Base-by-base conservation (phyloP, 2,888 invertebrate species). In the Ophion costatus region DNA sequence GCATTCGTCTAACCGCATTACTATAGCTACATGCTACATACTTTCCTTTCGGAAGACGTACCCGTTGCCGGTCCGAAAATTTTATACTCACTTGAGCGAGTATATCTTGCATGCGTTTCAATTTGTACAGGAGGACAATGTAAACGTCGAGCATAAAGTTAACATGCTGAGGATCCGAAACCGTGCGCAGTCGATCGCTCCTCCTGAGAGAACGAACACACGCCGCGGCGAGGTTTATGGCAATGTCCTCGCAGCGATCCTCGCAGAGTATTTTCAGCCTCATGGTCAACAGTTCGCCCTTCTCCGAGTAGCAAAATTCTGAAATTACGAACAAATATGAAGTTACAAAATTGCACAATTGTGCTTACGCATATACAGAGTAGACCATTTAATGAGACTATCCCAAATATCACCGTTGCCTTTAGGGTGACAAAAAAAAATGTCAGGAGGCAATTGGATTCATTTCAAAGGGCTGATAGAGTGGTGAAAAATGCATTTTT, bases 281-380 rank as follows among this genome's bases (percentile, higher is more conserved):
- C 93, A 95, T 94, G 90, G 95, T 94, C 90, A 96, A 94, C 91
- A 96, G 94, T 88, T 95, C 94, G 67, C 95, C 95, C 83, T 95
- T 95, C 93, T 96, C 96, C 89, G 95, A 94, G 88, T 94, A 94
- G 91, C 96, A 95, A 94, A 96, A 96, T 93, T 94, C 94, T 94
- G 94, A 29, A 38, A 17, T 73, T 59, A 17, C 56, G 20, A 56
- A 22, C 4, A 11, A 66, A 66, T 14, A 10, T 17, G 1, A 61
- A 61, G 24, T 20, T n/a, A 10, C n/a, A 51, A 51, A 14, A 51
- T 51, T 2, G 14, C 4, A 7, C 10, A 51, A 7, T 14, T 14
- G 51, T 14, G 17, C 29, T 24, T 29, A 2, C 3, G 29, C 29
- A 64, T 29, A 64, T 64, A n/a, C n/a, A n/a, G n/a, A n/a, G n/a